Evolutionary conservation across 2,113 vertebrate genomes (phyloP), one percentile per base, ranked within the genome.

Genomic region (Burhinus bistriatus): DNA sequence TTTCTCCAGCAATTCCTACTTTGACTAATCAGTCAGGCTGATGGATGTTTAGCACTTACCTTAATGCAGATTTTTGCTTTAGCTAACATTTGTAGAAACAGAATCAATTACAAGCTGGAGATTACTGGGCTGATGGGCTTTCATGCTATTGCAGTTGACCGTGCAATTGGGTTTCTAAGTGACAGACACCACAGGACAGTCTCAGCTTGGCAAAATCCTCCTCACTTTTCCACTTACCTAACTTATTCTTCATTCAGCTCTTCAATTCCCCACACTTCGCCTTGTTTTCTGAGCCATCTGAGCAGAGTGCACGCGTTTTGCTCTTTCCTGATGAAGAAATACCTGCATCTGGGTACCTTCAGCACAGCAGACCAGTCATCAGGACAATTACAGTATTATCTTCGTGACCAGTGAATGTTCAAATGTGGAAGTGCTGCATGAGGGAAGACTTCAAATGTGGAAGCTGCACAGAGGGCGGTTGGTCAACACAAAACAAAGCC

Each of bases 41-140:
- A 98, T 97, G 94, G 97, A 98, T 92, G 42, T 81, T 89, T 36
- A 96, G 96, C 96, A 95, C 95, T 96, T 96, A 96, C 95, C 96
- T 95, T 90, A 97, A 97, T 89, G 90, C 96, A 97, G 96, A 98
- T 98, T 98, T 98, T 98, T 96, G 92, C 97, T 96, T 98, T 97
- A 97, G 96, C 91, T 97, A 97, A 97, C 97, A 94, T 97, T 97
- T 95, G 97, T 97, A 97, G 95, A 97, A 97, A 94, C 93, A 96
- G 96, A 98, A 96, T 97, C 97, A 95, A 94, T 97, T 98, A 95
- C 87, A 97, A 97, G 75, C 73, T 94, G 78, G 83, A 97, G 97
- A 96, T 94, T 88, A 92, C 93, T 38, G 68, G 83, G 69, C 93
- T 94, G 95, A 96, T 90, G 89, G 96, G 89, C 86, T 97, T 93